Evolutionary conservation across 1,140 invertebrate genomes (phyloP).

Genomic region (Oscheius sp.): DNA sequence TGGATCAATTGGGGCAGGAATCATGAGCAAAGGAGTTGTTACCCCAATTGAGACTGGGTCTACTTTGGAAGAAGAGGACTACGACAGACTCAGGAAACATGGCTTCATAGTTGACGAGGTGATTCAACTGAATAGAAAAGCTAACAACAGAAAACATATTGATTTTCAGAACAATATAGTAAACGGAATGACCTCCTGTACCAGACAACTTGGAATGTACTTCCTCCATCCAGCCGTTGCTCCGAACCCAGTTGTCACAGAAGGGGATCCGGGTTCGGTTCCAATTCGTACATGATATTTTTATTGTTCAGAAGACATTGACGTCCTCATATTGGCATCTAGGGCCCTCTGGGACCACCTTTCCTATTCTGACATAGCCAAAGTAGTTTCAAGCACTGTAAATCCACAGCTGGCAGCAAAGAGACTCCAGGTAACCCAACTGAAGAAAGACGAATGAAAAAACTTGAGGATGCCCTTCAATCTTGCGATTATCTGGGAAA

Average conservation of each 20-base stretch:
- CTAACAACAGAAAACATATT: no score
- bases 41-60: background rate
- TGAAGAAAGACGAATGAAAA: background rate
- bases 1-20: background rate
- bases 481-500: background rate
- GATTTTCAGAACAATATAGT: conserved; percentile 14
- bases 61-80: conserved; percentile 13
- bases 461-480: background rate
- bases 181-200: conserved; percentile 14
- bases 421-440: background rate
- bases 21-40: conserved; percentile 8
- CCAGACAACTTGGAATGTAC: conserved; percentile 8
- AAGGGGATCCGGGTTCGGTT: no score
- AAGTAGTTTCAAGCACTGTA: background rate
- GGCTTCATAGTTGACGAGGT: conserved; percentile 1
- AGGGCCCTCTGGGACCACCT: background rate
- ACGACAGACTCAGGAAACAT: conserved; percentile 3
- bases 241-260: conserved; percentile 12
- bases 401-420: background rate
- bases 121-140: background rate
- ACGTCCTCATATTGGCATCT: background rate
- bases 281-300: no score
- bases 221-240: conserved; percentile 17
- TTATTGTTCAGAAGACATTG: background rate
- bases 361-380: background rate